These are phyloP conservation scores for Agrotis clavis DNA, from an alignment of 2,888 invertebrate genomes.

Conservation along the genomic window DNA sequence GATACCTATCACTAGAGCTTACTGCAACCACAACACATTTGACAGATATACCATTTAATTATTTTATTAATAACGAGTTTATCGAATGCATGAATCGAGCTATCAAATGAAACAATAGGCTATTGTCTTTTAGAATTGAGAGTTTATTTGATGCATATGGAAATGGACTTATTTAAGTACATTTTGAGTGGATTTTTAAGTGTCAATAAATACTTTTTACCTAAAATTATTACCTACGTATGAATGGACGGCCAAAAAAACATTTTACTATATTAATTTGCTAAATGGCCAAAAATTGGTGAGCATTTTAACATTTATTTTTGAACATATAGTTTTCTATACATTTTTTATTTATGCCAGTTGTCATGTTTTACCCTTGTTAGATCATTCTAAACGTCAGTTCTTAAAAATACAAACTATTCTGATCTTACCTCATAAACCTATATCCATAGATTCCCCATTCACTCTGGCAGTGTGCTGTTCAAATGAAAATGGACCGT, in stretches of 20 bases:
- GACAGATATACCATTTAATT: conserved; percentile 20
- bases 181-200: conserved; percentile 1
- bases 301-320: not conserved
- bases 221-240: not conserved
- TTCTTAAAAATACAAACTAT: conserved; percentile 43
- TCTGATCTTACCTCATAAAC: conserved; percentile 38
- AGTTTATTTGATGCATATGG: conserved; percentile 25
- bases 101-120: conserved; percentile 34
- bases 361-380: conserved; percentile 26
- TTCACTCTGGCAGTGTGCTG: conserved; percentile 63
- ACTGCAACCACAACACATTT: not conserved
- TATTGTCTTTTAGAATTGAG: conserved; percentile 54
- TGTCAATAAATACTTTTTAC: not conserved
- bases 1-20: not conserved
- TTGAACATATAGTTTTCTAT: conserved; percentile 5
- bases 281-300: conserved; percentile 5
- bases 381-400: conserved; percentile 33
- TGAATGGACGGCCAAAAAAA: not conserved
- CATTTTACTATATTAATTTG: not conserved
- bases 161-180: conserved; percentile 29
- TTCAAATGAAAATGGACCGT: conserved; percentile 54
- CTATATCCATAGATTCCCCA: conserved; percentile 56
- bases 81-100: too few species aligned
- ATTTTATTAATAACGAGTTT: too few species aligned
- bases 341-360: conserved; percentile 23